Conservation (phyloP, 2,797 vertebrate genomes). For the Danio jaintianensis region DNA sequence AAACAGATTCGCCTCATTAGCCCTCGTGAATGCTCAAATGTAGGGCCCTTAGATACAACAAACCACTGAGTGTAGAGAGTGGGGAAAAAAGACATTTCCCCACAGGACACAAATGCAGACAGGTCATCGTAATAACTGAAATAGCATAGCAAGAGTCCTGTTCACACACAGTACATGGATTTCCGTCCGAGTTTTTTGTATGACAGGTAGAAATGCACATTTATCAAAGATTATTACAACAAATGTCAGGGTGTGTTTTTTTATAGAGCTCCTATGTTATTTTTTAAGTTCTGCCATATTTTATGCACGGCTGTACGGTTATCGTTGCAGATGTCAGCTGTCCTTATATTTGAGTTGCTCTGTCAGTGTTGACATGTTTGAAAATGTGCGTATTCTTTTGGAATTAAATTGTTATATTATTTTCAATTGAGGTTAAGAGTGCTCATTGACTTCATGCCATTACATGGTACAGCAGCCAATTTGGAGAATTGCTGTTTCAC, state of each 20-base stretch:
- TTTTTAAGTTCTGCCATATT: neutral
- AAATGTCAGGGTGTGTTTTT: conserved; percentile 22
- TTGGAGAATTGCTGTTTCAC: conserved; percentile 25
- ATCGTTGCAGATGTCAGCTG: neutral
- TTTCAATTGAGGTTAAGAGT: conserved; percentile 11
- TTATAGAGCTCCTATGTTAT: conserved; percentile 14
- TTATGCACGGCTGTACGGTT: neutral
- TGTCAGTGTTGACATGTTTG: neutral
- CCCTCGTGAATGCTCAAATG: conserved; percentile 5
- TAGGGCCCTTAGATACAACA: neutral
- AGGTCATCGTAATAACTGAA: neutral
- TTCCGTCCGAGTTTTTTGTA: neutral
- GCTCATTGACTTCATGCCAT: neutral
- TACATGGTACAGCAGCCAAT: neutral
- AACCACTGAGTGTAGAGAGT: neutral
- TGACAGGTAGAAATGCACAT: neutral
- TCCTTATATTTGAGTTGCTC: neutral
- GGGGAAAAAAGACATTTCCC: conserved; percentile 4
- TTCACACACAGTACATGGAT: neutral
- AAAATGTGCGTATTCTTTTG: neutral
- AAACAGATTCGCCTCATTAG: conserved; percentile 25
- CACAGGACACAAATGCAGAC: neutral
- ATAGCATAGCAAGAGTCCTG: neutral
- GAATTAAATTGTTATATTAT: neutral
- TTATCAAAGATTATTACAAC: conserved; percentile 15